phyloP scores from a whole-genome alignment of 1,140 invertebrate species.

The Augochlora pura region DNA sequence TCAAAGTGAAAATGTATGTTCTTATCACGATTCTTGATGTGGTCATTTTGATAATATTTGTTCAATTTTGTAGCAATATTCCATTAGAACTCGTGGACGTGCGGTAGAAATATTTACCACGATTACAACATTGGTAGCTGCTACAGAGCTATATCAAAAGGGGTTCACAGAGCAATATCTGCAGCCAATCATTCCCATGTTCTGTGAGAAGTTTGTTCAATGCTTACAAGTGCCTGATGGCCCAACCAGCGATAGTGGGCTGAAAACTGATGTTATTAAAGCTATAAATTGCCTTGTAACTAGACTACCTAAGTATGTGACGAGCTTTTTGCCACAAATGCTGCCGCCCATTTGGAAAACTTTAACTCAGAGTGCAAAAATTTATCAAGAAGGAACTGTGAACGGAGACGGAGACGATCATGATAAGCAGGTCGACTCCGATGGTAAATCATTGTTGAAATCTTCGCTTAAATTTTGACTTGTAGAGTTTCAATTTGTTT shows the following conservation, averaged over 20 bases:
- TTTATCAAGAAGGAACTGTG: conserved; percentile 83
- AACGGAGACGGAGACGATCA: conserved; percentile 81
- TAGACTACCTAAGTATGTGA: conserved; percentile 85
- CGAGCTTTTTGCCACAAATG: conserved; percentile 84
- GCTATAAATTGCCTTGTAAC: conserved; percentile 85
- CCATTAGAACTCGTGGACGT: conserved; percentile 83
- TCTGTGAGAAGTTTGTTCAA: conserved; percentile 86
- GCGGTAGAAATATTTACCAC: conserved; percentile 86
- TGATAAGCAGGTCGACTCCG: conserved; percentile 79
- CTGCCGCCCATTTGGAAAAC: conserved; percentile 87
- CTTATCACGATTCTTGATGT: background rate
- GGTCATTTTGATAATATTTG: background rate
- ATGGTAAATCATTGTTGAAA: conserved; percentile 74
- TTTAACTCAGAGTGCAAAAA: conserved; percentile 85
- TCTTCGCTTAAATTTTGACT: background rate
- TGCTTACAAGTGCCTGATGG: conserved; percentile 83
- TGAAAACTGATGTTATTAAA: conserved; percentile 88
- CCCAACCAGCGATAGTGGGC: conserved; percentile 83
- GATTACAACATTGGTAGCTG: conserved; percentile 82
- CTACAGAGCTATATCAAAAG: conserved; percentile 82
- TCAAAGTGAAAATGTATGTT: conserved; percentile 82
- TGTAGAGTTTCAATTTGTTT: conserved; percentile 10
- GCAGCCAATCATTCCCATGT: conserved; percentile 85
- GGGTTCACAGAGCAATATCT: conserved; percentile 82
- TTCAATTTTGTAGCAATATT: conserved; percentile 79